Percentiles rank a stretch among this genome's conserved stretches.
Evolutionary conservation across 1,140 invertebrate species (phyloP).

Genomic region (Phymorhynchus buccinoides): DNA sequence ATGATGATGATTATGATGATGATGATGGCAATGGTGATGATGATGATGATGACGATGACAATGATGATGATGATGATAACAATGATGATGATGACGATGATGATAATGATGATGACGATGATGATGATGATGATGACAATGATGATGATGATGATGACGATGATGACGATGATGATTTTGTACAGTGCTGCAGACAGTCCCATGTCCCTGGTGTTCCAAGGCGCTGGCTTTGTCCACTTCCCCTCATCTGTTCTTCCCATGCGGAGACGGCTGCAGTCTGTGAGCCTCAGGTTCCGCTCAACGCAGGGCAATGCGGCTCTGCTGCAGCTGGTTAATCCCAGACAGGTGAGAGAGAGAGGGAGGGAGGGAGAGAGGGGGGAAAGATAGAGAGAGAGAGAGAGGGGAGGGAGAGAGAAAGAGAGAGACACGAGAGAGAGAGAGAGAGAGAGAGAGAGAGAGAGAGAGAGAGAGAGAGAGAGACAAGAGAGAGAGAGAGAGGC

Average conservation of each 20-base stretch:
- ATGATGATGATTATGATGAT: too few relatives aligned
- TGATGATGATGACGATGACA: background rate
- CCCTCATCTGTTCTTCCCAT: background rate
- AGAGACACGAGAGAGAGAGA: too few relatives aligned
- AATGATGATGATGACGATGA: background rate
- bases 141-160: background rate
- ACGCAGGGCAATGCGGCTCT: conserved; percentile 21
- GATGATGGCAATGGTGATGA: background rate
- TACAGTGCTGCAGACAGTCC: background rate
- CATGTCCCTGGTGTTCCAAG: conserved; percentile 35
- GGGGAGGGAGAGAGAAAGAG: too few relatives aligned
- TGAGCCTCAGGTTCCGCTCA: conserved; percentile 30
- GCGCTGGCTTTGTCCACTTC: conserved; percentile 34
- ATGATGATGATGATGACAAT: background rate
- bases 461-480: too few relatives aligned
- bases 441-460: too few relatives aligned
- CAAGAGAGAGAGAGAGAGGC: too few relatives aligned
- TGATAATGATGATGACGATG: background rate
- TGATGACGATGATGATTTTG: too few relatives aligned
- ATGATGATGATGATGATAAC: background rate
- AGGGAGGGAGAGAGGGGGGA: background rate
- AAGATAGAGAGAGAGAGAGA: too few relatives aligned
- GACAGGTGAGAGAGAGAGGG: conserved; percentile 24
- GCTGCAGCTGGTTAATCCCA: conserved; percentile 26
- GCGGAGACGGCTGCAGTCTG: conserved; percentile 5